Evolutionary conservation across 2,888 invertebrate species (phyloP), one percentile per base, ranked within the genome.

Genomic region (Coenonympha arcania): DNA sequence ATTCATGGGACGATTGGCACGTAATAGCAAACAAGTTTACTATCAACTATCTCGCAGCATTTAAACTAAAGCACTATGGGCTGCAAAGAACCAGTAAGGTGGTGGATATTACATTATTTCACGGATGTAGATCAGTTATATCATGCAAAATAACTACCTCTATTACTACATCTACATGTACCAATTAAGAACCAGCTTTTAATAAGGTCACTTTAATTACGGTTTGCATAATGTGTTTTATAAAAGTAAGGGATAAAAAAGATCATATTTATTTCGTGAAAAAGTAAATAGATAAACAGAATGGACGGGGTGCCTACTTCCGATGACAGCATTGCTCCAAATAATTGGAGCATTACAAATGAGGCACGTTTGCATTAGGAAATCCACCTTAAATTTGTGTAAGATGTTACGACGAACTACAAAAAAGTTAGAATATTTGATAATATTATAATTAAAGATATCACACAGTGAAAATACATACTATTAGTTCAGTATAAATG

Each of bases 341-440:
- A 31, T 41, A 52, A 55, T 37, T 55, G 33, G 54, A 55, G 54
- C 54, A 52, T 55, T 52, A 19, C 54, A 30, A 51, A 48, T 54
- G 34, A 51, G 45, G 42, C 45, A 52, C 48, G 52, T 52, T 48
- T 46, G 45, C 20, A 31, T 51, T 45, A 26, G 48, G 48, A 48
- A 55, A 48, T 49, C 22, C 37, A 26, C 44, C 43, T 28, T 46
- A 31, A 42, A 42, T 49, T 37, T 52, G 26, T 42, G 46, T 46
- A 46, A 53, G 41, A 53, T 39, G 37, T 53, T 53, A 50, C 53
- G 40, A 11, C 6, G 13, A 28, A 6, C 13, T 22, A 26, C 36
- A 33, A 53, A 50, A 28, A 49, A 9, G 41, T 5, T 45, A 24
- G 13, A 26, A 37, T 43, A 37, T n/a, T 11, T 16, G 18, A 11